Percentiles rank a stretch among this genome's conserved stretches.
phyloP scores from a whole-genome alignment of 2,888 invertebrate species.

The Hydriomena furcata region DNA sequence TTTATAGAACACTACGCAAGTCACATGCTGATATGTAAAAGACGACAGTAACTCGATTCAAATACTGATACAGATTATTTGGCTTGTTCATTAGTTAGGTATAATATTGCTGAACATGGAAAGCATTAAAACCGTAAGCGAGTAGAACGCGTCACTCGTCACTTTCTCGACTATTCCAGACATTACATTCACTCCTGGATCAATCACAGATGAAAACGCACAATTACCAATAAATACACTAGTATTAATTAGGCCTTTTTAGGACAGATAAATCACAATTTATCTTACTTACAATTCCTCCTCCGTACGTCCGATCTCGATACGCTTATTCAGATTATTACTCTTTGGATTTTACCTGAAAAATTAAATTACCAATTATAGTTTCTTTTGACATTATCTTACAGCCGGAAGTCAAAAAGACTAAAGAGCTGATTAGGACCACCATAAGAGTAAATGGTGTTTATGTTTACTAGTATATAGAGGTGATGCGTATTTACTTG shows the following conservation, averaged over 20 bases:
- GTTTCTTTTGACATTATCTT: no score
- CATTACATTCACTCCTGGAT: slow-evolving; percentile 55
- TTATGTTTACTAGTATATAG: no score
- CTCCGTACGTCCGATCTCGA: slow-evolving; percentile 50
- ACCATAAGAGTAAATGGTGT: no score
- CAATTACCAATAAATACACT: slow-evolving; percentile 75
- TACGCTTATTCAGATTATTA: slow-evolving; percentile 52
- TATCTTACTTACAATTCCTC: slow-evolving; percentile 64
- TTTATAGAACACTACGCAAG: slow-evolving; percentile 73
- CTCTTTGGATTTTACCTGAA: slow-evolving; percentile 74
- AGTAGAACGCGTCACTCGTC: slow-evolving; percentile 45
- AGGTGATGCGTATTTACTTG: no score
- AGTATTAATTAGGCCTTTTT: slow-evolving; percentile 82
- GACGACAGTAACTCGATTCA: slow-evolving; percentile 70
- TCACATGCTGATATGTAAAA: slow-evolving; percentile 82
- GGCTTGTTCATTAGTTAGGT: slow-evolving; percentile 46
- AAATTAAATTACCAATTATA: no score
- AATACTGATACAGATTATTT: slow-evolving; percentile 75
- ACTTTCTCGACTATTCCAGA: slow-evolving; percentile 42
- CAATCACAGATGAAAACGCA: slow-evolving; percentile 74
- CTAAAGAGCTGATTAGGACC: no score
- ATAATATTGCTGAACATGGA: slow-evolving; percentile 53
- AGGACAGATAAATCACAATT: slow-evolving; percentile 81
- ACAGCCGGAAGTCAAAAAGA: no score
- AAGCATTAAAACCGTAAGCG: slow-evolving; percentile 62